Evolutionary conservation across 1,140 invertebrate species (phyloP).

Genomic region (Euwallacea fornicatus): DNA sequence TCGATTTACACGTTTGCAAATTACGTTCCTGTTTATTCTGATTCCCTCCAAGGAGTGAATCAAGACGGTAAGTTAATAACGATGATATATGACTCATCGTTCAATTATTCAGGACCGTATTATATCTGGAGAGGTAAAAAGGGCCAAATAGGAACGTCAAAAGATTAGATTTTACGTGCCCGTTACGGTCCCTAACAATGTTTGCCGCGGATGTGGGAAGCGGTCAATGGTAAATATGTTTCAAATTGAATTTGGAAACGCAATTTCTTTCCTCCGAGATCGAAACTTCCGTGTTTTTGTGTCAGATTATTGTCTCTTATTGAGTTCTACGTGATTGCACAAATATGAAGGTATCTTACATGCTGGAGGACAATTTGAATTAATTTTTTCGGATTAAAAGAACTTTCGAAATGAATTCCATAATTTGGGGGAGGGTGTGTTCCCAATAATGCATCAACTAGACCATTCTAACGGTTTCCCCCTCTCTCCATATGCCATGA

Average conservation of each 20-base stretch:
- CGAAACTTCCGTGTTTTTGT: constrained; percentile 16
- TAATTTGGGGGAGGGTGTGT: no score
- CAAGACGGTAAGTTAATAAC: background rate
- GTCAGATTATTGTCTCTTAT: background rate
- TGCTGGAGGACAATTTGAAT: no score
- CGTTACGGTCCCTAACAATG: constrained; percentile 35
- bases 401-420: no score
- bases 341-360: no score
- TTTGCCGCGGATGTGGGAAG: constrained; percentile 30
- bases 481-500: no score
- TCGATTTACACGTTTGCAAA: constrained; percentile 29
- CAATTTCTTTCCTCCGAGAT: constrained; percentile 28
- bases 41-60: background rate
- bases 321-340: background rate
- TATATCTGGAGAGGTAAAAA: background rate
- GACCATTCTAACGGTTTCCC: no score
- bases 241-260: constrained; percentile 34
- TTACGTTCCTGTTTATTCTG: constrained; percentile 4
- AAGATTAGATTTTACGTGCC: constrained; percentile 32
- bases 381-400: no score
- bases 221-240: constrained; percentile 40
- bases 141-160: constrained; percentile 21
- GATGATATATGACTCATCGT: background rate
- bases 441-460: no score
- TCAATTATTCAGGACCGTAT: constrained; percentile 19